Base-by-base conservation (phyloP, 1,140 invertebrate genomes). In the Drosophila hydei region DNA sequence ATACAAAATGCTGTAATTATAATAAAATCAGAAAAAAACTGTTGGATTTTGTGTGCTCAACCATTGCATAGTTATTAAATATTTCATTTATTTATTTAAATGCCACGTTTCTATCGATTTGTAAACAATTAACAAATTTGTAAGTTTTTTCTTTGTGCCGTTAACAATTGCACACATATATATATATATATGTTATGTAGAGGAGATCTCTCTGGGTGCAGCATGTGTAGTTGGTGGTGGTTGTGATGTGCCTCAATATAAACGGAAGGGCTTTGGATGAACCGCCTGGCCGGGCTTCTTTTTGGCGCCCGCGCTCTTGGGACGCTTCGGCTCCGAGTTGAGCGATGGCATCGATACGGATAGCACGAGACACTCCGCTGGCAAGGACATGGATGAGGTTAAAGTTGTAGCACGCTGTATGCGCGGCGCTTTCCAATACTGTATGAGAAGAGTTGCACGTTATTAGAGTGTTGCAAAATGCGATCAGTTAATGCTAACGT, bases 331-430 rank as follows among this genome's bases (percentile, higher is more conserved):
- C 56, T 90, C 87, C 11, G 83, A 88, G 65, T 90, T 91, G 3
- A 90, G 70, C 19, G 91, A 91, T 62, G 90, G 89, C 80, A 91
- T 91, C 48, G 91, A 91, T 4, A 92, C 91, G 9, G 91, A 91
- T 14, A 92, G 64, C 11, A 92, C 90, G 23, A 92, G 56, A 42
- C 91, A 92, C 71, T 92, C 91, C 38, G 91, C 90, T 64, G 91
- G 91, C 69, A 92, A 74, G 45, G 91, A 92, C 87, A 92, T 91
- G 59, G 90, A 91, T 58, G 91, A 89, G 70, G 91, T 90, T 55
- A 92, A 52, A 42, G 91, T 91, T 18, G 90, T 91, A 59, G 91
- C 80, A 43, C 90, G 80, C 64, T 89, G 79, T 38, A 91, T 91
- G 50, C 87, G 89, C 25, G 79, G 90, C 30, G 87, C 85, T 64